A percentile compares a stretch with the other conserved stretches of the same genome.
These are phyloP conservation scores for Cryptophagus acutangulus DNA, from an alignment of 2,888 invertebrate genomes.

Conservation along the genomic window DNA sequence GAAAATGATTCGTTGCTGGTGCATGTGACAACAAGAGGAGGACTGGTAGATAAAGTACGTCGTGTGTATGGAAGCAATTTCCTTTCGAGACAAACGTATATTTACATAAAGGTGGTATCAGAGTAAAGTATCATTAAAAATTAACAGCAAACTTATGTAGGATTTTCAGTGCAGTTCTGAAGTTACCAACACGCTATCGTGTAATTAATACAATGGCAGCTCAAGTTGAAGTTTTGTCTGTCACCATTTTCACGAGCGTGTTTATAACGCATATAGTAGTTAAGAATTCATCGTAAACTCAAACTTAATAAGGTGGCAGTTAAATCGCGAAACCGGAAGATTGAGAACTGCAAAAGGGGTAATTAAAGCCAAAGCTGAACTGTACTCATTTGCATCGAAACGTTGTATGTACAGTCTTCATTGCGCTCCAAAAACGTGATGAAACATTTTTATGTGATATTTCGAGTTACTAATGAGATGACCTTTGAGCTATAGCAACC, in stretches of 20 bases:
- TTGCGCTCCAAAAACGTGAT: slow-evolving; percentile 31
- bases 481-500: slow-evolving; percentile 23
- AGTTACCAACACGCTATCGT: slow-evolving; percentile 14
- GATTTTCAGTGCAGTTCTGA: slow-evolving; percentile 19
- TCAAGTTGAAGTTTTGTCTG: slow-evolving; percentile 14
- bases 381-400: slow-evolving; percentile 34
- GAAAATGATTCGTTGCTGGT: too few relatives aligned
- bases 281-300: slow-evolving; percentile 12
- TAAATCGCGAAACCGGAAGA: slow-evolving; percentile 21
- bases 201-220: slow-evolving; percentile 19
- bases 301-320: slow-evolving; percentile 20
- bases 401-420: slow-evolving; percentile 18
- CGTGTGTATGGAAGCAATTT: slow-evolving; percentile 15
- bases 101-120: slow-evolving; percentile 23
- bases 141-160: slow-evolving; percentile 21
- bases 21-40: too few relatives aligned
- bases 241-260: slow-evolving; percentile 10
- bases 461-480: slow-evolving; percentile 36
- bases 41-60: too few relatives aligned
- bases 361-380: slow-evolving; percentile 32
- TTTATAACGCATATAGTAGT: slow-evolving; percentile 11
- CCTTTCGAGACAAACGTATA: slow-evolving; percentile 19
- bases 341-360: slow-evolving; percentile 20
- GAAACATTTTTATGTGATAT: slow-evolving; percentile 39
- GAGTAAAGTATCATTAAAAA: slow-evolving; percentile 22